Conservation (phyloP, 2,113 vertebrate species). For the Pungitius pungitius region DNA sequence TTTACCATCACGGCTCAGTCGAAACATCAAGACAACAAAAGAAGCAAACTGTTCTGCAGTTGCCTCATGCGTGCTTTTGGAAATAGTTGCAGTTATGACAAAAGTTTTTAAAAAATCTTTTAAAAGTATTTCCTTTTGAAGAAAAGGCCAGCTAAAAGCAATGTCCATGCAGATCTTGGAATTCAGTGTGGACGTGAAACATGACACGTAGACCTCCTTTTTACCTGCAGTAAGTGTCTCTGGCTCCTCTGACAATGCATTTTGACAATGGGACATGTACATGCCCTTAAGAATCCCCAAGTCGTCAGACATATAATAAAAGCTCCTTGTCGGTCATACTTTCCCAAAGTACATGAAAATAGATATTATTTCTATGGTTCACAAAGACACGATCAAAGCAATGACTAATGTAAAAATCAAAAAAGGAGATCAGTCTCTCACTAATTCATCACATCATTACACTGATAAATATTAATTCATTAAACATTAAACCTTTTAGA, state of each 20-base stretch:
- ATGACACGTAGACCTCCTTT: constrained; percentile 7
- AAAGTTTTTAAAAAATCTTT: constrained; percentile 12
- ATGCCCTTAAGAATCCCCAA: constrained; percentile 32
- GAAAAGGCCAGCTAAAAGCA: constrained; percentile 23
- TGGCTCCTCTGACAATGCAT: not conserved
- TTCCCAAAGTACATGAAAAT: not conserved
- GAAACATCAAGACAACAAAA: constrained; percentile 6
- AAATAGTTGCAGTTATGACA: not conserved
- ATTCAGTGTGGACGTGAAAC: not conserved
- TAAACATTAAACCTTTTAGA: constrained; percentile 6
- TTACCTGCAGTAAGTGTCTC: constrained; percentile 1
- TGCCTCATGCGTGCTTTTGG: not conserved
- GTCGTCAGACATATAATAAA: not conserved
- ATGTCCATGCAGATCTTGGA: not conserved
- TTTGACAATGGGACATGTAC: constrained; percentile 19
- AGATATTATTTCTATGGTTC: not conserved
- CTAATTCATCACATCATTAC: constrained; percentile 3
- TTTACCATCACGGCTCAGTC: not conserved
- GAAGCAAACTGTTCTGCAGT: not conserved
- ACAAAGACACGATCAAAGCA: not conserved
- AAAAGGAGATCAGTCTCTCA: not conserved
- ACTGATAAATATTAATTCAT: not conserved
- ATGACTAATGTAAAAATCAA: not conserved
- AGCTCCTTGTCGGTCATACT: not conserved
- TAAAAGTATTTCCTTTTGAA: no score